Evolutionary conservation across 2,888 invertebrate species (phyloP).

Genomic region (Mesorhabditis sp.): DNA sequence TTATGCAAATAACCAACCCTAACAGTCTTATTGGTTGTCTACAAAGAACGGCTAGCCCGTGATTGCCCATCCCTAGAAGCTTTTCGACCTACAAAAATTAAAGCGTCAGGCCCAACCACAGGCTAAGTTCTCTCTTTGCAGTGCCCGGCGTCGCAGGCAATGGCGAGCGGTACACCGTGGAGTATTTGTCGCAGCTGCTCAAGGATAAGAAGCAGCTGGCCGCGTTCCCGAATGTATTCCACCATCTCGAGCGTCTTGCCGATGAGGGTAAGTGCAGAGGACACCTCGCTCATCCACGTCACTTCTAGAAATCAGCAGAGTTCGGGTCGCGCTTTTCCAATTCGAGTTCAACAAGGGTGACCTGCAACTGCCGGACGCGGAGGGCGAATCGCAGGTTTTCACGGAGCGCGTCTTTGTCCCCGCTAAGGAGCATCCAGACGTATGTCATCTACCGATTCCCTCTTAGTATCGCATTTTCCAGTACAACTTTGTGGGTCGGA

Average conservation of each 20-base stretch:
- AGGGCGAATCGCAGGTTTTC: conserved; percentile 72
- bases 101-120: too few species aligned
- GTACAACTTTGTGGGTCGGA: conserved; percentile 99
- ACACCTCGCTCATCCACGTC: background rate
- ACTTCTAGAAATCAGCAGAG: conserved; percentile 90
- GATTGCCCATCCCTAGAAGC: too few species aligned
- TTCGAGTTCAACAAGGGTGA: conserved; percentile 84
- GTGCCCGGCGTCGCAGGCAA: conserved; percentile 10
- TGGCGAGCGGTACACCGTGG: conserved; percentile 74
- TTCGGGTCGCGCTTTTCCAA: conserved; percentile 94
- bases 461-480: conserved; percentile 63
- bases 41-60: too few species aligned
- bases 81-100: too few species aligned
- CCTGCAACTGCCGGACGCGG: conserved; percentile 50
- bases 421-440: conserved; percentile 98
- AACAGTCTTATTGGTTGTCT: too few species aligned
- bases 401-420: conserved; percentile 99
- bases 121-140: background rate
- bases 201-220: conserved; percentile 99
- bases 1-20: too few species aligned
- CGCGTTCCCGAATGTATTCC: conserved; percentile 98
- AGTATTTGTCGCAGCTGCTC: conserved; percentile 98
- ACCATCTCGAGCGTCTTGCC: conserved; percentile 95
- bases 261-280: conserved; percentile 80
- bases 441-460: conserved; percentile 65